phyloP scores from a whole-genome alignment of 2,113 vertebrate genomes.

The Xiphophorus couchianus region DNA sequence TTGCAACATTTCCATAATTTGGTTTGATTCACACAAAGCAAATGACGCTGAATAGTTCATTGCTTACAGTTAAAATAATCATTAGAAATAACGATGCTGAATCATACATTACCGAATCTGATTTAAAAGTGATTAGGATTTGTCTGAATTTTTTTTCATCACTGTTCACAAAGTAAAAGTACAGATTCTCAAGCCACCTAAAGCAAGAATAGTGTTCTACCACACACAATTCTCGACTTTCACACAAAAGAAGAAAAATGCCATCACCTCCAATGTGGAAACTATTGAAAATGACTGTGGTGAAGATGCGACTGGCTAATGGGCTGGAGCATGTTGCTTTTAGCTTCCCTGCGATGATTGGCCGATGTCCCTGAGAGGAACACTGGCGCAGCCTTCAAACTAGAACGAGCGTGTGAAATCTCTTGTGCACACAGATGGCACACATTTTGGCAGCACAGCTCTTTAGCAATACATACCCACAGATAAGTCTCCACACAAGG shows the following conservation, averaged over 20 bases:
- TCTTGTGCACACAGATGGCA: slow-evolving; percentile 77
- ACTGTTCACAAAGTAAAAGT: background rate
- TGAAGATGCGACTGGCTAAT: slow-evolving; percentile 37
- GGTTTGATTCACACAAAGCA: no score
- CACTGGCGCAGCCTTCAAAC: slow-evolving; percentile 63
- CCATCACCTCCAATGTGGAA: slow-evolving; percentile 4
- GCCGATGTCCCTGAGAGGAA: slow-evolving; percentile 56
- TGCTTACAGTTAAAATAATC: no score
- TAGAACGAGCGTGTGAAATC: slow-evolving; percentile 69
- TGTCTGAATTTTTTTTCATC: background rate
- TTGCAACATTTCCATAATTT: no score
- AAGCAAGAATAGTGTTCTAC: background rate
- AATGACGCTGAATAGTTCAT: no score
- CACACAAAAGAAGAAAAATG: background rate
- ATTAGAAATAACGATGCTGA: no score
- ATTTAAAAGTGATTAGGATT: background rate
- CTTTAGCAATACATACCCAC: slow-evolving; percentile 53
- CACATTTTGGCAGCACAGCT: slow-evolving; percentile 69
- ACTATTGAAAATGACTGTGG: slow-evolving; percentile 27
- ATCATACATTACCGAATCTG: background rate
- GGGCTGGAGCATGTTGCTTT: slow-evolving; percentile 65
- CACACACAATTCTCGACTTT: no score
- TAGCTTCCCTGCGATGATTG: slow-evolving; percentile 60
- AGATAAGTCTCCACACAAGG: slow-evolving; percentile 22
- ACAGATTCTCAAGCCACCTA: background rate